Base-by-base conservation (phyloP, 2,888 invertebrate species). In the Tiliacea citrago region DNA sequence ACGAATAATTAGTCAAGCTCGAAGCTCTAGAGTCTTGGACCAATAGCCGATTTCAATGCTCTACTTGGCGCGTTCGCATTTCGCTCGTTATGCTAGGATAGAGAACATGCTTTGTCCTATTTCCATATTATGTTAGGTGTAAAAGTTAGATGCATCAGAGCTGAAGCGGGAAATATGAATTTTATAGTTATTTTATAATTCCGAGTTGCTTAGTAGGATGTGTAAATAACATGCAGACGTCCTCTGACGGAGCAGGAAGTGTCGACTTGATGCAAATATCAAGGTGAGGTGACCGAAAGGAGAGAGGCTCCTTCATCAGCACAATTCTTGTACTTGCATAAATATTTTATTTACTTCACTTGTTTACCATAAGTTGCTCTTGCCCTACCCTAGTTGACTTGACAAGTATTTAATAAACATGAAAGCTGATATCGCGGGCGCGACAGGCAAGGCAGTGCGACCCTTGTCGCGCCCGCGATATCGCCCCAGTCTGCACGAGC, bases 171-270 rank as follows among this genome's bases (percentile, higher is more conserved):
- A 66, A 65, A 51, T 63, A 65, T 47, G 10, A 35, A 69, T 47
- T 21, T 2, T 3, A 5, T 35, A 3, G 35, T 35, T 39, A 29
- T 29, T 29, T 29, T 29, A 60, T 55, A 57, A 79, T 67, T 57
- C 13, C 45, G 18, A 58, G 69, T 73, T 79, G 63, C 66, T 73
- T 81, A 77, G 80, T 80, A 79, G 83, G 76, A 86, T 82, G 81
- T 81, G 82, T 83, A 76, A 83, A 87, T 81, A 62, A 73, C 80
- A 87, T 84, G 90, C 78, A 80, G 92, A 87, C 88, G 95, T 93
- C 93, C 94, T 94, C 90, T 90, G 89, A 78, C 85, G 82, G 86
- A 93, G 90, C 95, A 96, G 96, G 96, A 96, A 96, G 94, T 93
- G 88, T 92, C 86, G 83, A 83, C 88, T 86, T 85, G 86, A 85